Evolutionary conservation across 2,113 vertebrate species (phyloP).

Genomic region (Eretmochelys imbricata): DNA sequence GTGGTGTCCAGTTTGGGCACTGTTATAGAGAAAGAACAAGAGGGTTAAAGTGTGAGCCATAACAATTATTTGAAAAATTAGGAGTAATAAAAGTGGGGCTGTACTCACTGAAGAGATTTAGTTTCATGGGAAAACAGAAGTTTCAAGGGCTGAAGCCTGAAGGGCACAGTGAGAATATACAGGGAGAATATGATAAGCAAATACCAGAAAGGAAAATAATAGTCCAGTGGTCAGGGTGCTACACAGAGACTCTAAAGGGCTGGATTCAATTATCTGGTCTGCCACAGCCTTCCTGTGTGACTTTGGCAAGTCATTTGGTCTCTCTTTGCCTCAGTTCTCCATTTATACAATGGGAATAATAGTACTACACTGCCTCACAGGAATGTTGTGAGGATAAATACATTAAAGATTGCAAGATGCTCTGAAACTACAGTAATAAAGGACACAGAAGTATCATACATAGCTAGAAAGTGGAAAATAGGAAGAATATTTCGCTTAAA

Average conservation of each 20-base stretch:
- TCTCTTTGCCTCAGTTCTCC: neutral
- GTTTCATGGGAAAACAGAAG: neutral
- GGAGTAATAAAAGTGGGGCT: neutral
- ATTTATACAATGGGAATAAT: neutral
- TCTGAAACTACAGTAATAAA: neutral
- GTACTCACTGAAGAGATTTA: neutral
- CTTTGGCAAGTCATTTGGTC: neutral
- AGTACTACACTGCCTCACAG: neutral
- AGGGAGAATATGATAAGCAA: conserved; percentile 42
- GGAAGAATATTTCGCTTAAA: neutral
- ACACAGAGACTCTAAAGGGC: neutral
- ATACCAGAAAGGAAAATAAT: conserved; percentile 37
- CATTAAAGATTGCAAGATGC: neutral
- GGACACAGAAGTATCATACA: neutral
- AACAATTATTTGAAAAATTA: neutral
- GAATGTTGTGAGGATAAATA: neutral
- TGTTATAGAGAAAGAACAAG: fast-evolving
- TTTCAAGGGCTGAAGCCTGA: neutral
- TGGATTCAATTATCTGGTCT: neutral
- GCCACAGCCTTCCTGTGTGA: neutral
- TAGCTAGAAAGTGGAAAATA: neutral
- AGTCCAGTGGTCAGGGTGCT: conserved; percentile 23
- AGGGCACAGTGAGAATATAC: conserved; percentile 35
- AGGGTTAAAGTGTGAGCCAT: neutral
- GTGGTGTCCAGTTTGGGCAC: neutral